These are phyloP conservation scores for Hylomyscus alleni DNA, from an alignment of 2,797 vertebrate genomes.

Conservation along the genomic window DNA sequence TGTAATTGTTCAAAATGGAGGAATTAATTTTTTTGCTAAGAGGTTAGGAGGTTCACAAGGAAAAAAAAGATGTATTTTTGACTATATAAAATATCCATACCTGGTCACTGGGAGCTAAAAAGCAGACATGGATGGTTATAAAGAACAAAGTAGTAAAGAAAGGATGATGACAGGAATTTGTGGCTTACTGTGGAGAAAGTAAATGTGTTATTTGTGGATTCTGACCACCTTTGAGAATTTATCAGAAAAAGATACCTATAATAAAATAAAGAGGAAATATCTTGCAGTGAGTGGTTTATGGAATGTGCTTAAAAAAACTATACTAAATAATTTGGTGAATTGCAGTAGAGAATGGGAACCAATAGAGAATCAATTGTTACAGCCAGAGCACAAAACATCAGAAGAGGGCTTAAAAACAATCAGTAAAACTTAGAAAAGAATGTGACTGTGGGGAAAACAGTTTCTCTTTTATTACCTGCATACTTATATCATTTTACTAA, in stretches of 20 bases:
- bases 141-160: neutral
- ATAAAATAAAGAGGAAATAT: neutral
- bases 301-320: neutral
- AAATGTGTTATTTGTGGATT: neutral
- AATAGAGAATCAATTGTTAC: neutral
- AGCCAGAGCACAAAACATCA: neutral
- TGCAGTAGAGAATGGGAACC: neutral
- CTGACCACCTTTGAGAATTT: neutral
- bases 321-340: slow-evolving; percentile 10
- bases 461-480: neutral
- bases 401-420: neutral
- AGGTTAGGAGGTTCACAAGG: slow-evolving; percentile 27
- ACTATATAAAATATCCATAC: slow-evolving; percentile 42
- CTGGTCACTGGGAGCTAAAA: neutral
- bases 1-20: slow-evolving; percentile 15
- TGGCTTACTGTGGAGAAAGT: neutral
- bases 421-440: neutral
- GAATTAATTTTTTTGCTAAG: slow-evolving; percentile 57
- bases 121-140: neutral
- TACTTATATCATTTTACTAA: slow-evolving; percentile 2
- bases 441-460: neutral
- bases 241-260: neutral
- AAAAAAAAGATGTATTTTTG: neutral
- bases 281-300: neutral
- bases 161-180: neutral